Percentiles rank a stretch among this genome's conserved stretches.
phyloP scores from a whole-genome alignment of 2,888 invertebrate species.

The Torymus texanus region DNA sequence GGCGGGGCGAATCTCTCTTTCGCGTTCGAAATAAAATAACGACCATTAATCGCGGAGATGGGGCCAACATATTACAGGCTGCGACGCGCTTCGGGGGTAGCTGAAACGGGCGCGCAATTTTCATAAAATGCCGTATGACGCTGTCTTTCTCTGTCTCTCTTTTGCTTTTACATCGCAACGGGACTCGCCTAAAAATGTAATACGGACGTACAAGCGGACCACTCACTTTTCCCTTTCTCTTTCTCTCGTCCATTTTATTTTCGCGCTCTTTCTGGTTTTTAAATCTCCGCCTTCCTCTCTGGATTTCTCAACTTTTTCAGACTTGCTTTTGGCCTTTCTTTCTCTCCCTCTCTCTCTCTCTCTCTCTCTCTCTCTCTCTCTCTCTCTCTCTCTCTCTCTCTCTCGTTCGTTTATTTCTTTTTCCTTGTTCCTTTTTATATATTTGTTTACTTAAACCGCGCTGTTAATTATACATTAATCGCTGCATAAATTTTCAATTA shows the following conservation, averaged over 20 bases:
- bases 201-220: background rate
- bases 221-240: slow-evolving; percentile 1
- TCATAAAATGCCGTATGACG: slow-evolving; percentile 66
- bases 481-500: no score
- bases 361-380: background rate
- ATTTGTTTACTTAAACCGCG: no score
- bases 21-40: slow-evolving; percentile 66
- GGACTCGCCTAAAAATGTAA: slow-evolving; percentile 27
- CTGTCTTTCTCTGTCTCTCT: slow-evolving; percentile 29
- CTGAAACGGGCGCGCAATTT: slow-evolving; percentile 68
- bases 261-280: slow-evolving; percentile 3
- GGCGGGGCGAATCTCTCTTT: slow-evolving; percentile 22
- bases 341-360: background rate
- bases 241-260: slow-evolving; percentile 1
- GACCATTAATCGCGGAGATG: slow-evolving; percentile 66
- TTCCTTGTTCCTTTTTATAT: no score
- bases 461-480: no score
- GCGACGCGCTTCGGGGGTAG: slow-evolving; percentile 60
- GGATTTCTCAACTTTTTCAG: background rate
- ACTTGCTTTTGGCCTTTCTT: no score
- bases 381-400: background rate
- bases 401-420: background rate
- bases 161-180: background rate
- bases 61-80: slow-evolving; percentile 64
- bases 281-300: background rate